Evolutionary conservation across 2,113 vertebrate genomes (phyloP).

Genomic region (Barnardius zonarius): DNA sequence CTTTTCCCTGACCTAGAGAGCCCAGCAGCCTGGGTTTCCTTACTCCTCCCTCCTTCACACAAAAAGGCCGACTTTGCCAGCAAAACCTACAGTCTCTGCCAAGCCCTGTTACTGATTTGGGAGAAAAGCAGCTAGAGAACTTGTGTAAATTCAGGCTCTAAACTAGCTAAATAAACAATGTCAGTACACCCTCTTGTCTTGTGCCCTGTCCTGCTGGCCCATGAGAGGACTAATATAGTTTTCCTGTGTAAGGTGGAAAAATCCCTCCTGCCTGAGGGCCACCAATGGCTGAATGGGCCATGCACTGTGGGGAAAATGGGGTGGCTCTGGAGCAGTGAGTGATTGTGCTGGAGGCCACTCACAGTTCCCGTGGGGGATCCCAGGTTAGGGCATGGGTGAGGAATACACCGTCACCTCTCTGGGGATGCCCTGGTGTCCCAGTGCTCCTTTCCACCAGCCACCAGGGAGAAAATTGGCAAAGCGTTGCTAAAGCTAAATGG

Average conservation of each 20-base stretch:
- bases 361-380: not conserved
- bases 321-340: not conserved
- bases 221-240: constrained; percentile 42
- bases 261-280: constrained; percentile 22
- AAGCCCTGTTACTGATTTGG: constrained; percentile 49
- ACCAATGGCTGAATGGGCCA: not conserved
- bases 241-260: constrained; percentile 52
- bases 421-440: not conserved
- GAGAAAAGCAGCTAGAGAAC: constrained; percentile 53
- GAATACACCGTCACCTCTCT: not conserved
- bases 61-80: constrained; percentile 62
- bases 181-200: constrained; percentile 49
- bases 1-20: constrained; percentile 43
- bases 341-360: fast-evolving
- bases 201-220: constrained; percentile 32
- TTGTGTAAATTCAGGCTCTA: constrained; percentile 41
- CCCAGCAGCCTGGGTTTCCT: constrained; percentile 33
- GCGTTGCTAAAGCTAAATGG: not conserved
- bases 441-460: not conserved
- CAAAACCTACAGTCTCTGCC: constrained; percentile 44
- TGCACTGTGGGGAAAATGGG: not conserved
- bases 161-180: constrained; percentile 59
- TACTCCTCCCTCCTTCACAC: constrained; percentile 38
- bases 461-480: not conserved
- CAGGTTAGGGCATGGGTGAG: not conserved